Conservation (phyloP, 2,113 vertebrate species). For the Trichechus manatus region DNA sequence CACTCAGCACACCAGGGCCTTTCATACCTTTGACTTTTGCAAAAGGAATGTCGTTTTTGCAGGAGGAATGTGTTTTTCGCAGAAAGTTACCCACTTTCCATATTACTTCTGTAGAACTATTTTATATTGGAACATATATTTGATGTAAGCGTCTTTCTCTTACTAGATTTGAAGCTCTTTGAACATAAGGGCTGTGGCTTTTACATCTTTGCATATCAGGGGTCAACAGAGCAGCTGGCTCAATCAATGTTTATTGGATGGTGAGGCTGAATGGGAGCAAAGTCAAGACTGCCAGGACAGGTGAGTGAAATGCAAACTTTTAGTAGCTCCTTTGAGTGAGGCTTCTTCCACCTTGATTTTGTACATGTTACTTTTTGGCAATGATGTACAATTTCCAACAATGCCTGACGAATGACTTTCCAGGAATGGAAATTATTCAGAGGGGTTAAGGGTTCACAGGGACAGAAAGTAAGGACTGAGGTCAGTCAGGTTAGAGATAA, state of each 20-base stretch:
- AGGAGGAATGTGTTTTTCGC: neutral
- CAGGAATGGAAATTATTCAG: neutral
- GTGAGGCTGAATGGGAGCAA: neutral
- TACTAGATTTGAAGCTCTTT: neutral
- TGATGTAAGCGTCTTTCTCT: neutral
- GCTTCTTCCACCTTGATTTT: neutral
- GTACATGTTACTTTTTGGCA: neutral
- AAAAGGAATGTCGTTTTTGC: neutral
- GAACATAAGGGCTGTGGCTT: neutral
- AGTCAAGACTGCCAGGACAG: neutral
- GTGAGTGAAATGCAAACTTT: neutral
- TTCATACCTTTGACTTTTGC: neutral
- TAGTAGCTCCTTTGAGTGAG: neutral
- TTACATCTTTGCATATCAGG: neutral
- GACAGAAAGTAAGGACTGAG: neutral
- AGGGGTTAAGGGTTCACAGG: neutral
- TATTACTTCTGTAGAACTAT: neutral
- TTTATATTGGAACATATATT: neutral
- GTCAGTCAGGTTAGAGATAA: neutral
- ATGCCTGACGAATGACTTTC: neutral
- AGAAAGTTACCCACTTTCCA: neutral
- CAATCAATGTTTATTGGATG: neutral
- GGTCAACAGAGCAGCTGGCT: neutral
- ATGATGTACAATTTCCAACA: neutral
- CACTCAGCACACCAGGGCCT: neutral